phyloP scores from a whole-genome alignment of 2,797 vertebrate species.

The Balearica regulorum region DNA sequence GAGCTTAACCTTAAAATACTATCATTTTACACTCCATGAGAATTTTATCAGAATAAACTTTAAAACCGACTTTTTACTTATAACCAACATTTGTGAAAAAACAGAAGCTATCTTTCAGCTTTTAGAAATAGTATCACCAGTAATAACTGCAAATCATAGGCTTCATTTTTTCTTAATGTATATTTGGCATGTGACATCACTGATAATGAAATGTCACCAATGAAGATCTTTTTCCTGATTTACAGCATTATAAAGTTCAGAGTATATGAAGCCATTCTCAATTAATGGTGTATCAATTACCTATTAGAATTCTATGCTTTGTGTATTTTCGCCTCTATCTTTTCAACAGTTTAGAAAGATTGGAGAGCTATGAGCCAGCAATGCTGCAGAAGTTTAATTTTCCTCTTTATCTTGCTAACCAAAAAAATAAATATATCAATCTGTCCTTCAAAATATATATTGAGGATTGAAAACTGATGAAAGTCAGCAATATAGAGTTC shows the following conservation, averaged over 20 bases:
- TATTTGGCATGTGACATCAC: background rate
- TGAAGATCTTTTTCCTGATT: background rate
- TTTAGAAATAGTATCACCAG: background rate
- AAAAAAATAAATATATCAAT: background rate
- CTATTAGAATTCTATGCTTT: background rate
- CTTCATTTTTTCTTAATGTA: background rate
- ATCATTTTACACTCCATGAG: background rate
- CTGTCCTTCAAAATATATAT: background rate
- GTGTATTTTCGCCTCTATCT: background rate
- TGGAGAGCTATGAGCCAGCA: background rate
- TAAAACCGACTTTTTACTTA: background rate
- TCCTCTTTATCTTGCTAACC: background rate
- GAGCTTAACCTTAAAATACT: background rate
- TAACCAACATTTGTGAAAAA: background rate
- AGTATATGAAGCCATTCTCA: background rate
- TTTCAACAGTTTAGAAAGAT: background rate
- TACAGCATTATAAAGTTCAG: background rate
- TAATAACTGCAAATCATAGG: background rate
- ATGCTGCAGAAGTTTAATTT: background rate
- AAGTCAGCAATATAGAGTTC: background rate
- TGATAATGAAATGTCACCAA: background rate
- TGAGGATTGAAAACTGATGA: background rate
- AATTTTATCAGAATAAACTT: background rate
- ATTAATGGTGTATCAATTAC: background rate
- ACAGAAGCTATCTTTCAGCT: background rate